Evolutionary conservation across 2,888 invertebrate species (phyloP).

Genomic region (Dinocampus coccinellae): DNA sequence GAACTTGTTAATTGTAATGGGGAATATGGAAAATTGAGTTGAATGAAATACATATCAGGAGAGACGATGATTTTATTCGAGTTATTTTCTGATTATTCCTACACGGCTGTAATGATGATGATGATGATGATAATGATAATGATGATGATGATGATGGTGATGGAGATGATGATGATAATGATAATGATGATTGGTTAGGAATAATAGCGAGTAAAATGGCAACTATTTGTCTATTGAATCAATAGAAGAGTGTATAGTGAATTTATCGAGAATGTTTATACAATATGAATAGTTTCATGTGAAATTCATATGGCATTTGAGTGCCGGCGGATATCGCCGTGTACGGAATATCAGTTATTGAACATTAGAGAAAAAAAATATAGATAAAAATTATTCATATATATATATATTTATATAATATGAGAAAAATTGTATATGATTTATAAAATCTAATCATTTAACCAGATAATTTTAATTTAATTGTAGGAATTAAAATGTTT

Average conservation of each 20-base stretch:
- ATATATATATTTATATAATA: no score
- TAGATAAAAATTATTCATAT: no score
- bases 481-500: no score
- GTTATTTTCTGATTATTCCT: not conserved
- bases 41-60: not conserved
- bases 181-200: not conserved
- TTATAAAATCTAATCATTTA: no score
- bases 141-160: not conserved
- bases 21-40: constrained; percentile 24
- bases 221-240: constrained; percentile 22
- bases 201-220: constrained; percentile 4
- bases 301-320: constrained; percentile 39
- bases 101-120: not conserved
- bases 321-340: no score
- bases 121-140: not conserved
- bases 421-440: no score
- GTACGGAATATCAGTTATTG: no score
- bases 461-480: no score
- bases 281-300: no score
- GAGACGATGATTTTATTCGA: not conserved
- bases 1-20: constrained; percentile 28
- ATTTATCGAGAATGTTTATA: no score
- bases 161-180: not conserved
- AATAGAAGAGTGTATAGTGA: not conserved
- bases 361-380: no score